Base-by-base conservation (phyloP, 2,797 vertebrate genomes). In the Gambelia wislizenii region DNA sequence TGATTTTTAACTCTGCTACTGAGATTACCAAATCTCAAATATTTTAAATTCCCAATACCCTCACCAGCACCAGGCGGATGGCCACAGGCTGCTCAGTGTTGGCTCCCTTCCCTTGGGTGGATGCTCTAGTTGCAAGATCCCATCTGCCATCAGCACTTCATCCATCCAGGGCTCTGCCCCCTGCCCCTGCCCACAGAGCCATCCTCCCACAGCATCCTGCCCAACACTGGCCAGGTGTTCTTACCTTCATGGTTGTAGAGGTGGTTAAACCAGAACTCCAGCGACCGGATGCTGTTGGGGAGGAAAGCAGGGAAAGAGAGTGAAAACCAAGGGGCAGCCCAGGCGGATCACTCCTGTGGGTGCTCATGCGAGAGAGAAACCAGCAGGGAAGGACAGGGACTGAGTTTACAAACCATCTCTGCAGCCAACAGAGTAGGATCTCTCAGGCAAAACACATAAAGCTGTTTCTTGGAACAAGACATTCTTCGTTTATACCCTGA, bases 191-290 rank as follows among this genome's bases (percentile, higher is more conserved):
- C 16, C n/a, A 25, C 25, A 56, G 6, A 25, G 18, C 79, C 36
- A 8, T 1, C 13, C 42, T 36, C 14, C 56, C 44, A 5, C 6
- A 33, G n/a, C 25, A 33, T 3, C 64, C 27, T 18, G 2, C 61
- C 18, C 18, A 5, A 6, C 9, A 33, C 39, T 3, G 16, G 14
- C 9, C 47, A 16, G 12, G n/a, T 10, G 10, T 13, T 2, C 93
- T 94, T 96, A 99, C 99, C 99, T 98, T 99, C 98, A 49, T 99
- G 99, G 84, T 97, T 98, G 94, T 98, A 98, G 52, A 99, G 98
- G 92, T 99, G 98, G 93, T 97, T 98, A 94, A 99, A 98, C 99
- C 99, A 99, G 97, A 99, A 99, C 74, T 99, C 99, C 97, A 99
- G 95, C 87, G 98, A 99, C 70, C 98, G 97, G 91, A 99, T 97